phyloP scores from a whole-genome alignment of 2,888 invertebrate species.

The Eupithecia subfuscata region DNA sequence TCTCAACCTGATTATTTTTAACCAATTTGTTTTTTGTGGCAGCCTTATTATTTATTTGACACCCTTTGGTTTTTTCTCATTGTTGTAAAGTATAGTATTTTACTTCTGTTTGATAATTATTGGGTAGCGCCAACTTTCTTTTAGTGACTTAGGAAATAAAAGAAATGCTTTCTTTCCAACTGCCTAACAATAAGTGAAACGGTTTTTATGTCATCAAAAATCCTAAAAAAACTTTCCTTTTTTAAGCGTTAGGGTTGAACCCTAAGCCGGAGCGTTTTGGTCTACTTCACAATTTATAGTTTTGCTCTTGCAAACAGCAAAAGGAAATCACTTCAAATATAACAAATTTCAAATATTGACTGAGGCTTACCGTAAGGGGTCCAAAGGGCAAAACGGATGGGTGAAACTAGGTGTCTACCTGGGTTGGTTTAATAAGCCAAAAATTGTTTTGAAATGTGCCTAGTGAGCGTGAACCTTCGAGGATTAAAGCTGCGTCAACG shows the following conservation, averaged over 20 bases:
- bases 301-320: constrained; percentile 29
- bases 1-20: constrained; percentile 53
- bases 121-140: neutral
- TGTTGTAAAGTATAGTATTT: constrained; percentile 8
- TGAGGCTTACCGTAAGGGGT: constrained; percentile 61
- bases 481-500: constrained; percentile 71
- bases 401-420: constrained; percentile 63
- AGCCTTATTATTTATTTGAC: constrained; percentile 38
- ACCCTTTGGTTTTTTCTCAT: constrained; percentile 31
- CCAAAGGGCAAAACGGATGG: constrained; percentile 49
- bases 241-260: neutral
- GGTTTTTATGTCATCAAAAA: neutral
- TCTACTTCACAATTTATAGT: constrained; percentile 26
- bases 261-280: neutral
- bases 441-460: constrained; percentile 81
- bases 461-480: constrained; percentile 77
- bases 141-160: neutral
- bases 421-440: constrained; percentile 77
- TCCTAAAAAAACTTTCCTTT: neutral
- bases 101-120: constrained; percentile 16
- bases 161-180: neutral
- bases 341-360: constrained; percentile 62
- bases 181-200: neutral
- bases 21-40: constrained; percentile 39
- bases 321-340: constrained; percentile 46